Evolutionary conservation across 2,797 vertebrate genomes (phyloP), one percentile per base, ranked within the genome.

Genomic region (Falco novaeseelandiae): DNA sequence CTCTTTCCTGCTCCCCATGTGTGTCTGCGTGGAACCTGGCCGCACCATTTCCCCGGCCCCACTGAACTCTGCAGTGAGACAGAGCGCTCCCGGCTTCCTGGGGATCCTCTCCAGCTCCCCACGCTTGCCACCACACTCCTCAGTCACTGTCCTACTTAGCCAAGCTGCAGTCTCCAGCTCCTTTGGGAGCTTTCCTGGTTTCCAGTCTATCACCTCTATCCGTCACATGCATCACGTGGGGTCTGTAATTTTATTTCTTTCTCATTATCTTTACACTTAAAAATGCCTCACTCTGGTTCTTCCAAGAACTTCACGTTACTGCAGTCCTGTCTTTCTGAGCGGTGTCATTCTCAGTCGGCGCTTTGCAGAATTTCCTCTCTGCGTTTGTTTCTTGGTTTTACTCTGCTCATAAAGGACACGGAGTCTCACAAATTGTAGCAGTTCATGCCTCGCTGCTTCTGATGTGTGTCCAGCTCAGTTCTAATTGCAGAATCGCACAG

Each of bases 391-490:
- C 87, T 83, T 44, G 57, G n/a, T 89, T 96, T 83, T 71, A 87
- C 83, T 95, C 71, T 38, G 76, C 57, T 83, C 55, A 59, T 89
- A 95, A 96, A 85, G 38, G 82, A 85, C 73, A 51, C 6, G 59
- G 82, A 97, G 89, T 96, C 87, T 96, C 76, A 87, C 63, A 94
- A 90, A 96, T 91, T 84, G 76, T 77, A 91, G 94, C 93, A 97
- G 93, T 96, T 96, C 82, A 16, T 95, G 87, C 85, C 90, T 95
- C 8, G 11, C 91, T 73, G 87, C 95, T 80, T 97, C 95, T 97
- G 94, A 97, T 97, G 93, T 97, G 87, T 87, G 91, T 96, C 95
- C 96, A 96, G 95, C 93, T 95, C 93, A 90, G 91, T 96, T 88
- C 95, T 96, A 97, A 96, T 97, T 96, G 93, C 84, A 61, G 90